Evolutionary conservation across 2,113 vertebrate species (phyloP).

Genomic region (Oenanthe oenanthe): DNA sequence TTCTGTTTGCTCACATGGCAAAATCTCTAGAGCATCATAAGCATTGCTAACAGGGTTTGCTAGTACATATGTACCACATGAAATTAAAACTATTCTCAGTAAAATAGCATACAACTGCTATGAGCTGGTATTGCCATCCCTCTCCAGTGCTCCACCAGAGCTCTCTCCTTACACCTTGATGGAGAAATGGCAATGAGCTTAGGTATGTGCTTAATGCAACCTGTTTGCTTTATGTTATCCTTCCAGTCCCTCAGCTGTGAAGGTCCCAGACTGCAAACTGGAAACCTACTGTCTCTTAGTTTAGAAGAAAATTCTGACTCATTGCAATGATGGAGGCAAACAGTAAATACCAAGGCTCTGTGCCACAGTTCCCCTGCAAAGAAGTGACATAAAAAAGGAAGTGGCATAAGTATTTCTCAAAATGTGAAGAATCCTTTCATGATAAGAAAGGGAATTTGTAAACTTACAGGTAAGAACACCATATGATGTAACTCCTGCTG

Average conservation of each 20-base stretch:
- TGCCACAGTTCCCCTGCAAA: background rate
- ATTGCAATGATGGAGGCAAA: background rate
- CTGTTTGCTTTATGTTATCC: background rate
- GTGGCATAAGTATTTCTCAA: background rate
- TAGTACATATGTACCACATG: background rate
- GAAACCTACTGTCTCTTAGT: background rate
- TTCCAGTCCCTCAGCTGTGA: background rate
- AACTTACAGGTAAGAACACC: background rate
- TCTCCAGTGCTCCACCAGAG: background rate
- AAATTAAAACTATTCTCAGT: conserved; percentile 15
- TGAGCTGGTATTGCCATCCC: rapidly evolving
- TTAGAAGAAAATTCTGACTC: background rate
- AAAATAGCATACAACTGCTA: background rate
- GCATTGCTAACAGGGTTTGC: background rate
- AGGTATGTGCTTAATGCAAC: background rate
- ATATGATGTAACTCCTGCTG: background rate
- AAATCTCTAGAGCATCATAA: conserved; percentile 1
- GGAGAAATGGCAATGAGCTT: background rate
- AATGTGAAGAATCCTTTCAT: background rate
- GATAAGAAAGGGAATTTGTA: background rate
- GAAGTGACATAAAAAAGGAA: background rate
- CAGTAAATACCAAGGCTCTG: background rate
- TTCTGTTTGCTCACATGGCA: conserved; percentile 18
- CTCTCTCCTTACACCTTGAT: background rate
- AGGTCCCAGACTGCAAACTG: background rate